Evolutionary conservation across 2,888 invertebrate species (phyloP), one percentile per base, ranked within the genome.

Genomic region (Tipula vernalis): DNA sequence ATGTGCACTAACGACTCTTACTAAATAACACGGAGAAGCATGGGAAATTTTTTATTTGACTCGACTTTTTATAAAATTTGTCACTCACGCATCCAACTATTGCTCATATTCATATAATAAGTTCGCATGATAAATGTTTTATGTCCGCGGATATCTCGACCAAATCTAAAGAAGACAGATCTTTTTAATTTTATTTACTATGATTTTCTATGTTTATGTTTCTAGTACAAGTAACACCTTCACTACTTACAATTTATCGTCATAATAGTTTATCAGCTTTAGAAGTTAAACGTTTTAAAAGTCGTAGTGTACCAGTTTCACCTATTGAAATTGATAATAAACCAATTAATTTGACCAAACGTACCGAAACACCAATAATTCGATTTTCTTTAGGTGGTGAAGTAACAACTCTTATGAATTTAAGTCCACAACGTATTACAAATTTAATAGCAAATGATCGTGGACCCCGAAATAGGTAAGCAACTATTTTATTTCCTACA

Each of bases 231-330:
- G 92, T 87, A 91, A 90, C 88, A 90, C 91, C 88, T 10, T 93
- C 93, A 5, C 92, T 93, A 71, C 92, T 93, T 87, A 90, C 93
- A 87, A 93, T 93, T 85, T 93, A 95, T 0, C 92, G 95, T 87
- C 95, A 95, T 89, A 95, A 94, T 87, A 95, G 95, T 90, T 92
- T 95, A 36, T 95, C 95, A 12, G 94, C 94, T 6, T 93, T 95
- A 86, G 94, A 94, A 88, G 94, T 93, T 86, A 92, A 92, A 89
- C 92, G 92, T 89, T 91, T 93, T 89, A 89, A 89, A 85, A 89
- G 88, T 88, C 88, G 89, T 36, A 90, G 89, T 86, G 87, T 88
- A 83, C 89, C 89, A 18, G 89, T 89, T 18, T 89, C 89, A 15
- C 89, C 89, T 4, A 88, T 89, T 39, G 88, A 89, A 87, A 85